phyloP scores from a whole-genome alignment of 2,888 invertebrate species.

The Scaptomyza caliginosa region DNA sequence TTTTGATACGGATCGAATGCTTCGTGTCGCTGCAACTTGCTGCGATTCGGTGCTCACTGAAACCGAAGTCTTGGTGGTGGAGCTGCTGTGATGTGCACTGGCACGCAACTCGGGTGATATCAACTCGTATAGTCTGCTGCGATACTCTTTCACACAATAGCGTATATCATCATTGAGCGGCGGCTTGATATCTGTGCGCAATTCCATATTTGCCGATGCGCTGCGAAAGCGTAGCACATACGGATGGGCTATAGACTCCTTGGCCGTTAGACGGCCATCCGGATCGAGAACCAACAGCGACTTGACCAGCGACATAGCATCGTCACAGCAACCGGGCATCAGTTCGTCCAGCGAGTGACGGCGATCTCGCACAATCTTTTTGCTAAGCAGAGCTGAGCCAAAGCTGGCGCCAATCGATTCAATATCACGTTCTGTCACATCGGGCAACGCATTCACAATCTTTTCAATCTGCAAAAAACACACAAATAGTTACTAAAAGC shows the following conservation, averaged over 20 bases:
- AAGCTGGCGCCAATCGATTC: slow-evolving; percentile 89
- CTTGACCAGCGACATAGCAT: slow-evolving; percentile 92
- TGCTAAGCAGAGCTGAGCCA: slow-evolving; percentile 89
- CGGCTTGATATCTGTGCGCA: slow-evolving; percentile 88
- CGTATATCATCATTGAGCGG: slow-evolving; percentile 95
- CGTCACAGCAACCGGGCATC: slow-evolving; percentile 88
- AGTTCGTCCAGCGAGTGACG: slow-evolving; percentile 85
- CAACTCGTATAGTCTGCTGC: slow-evolving; percentile 94
- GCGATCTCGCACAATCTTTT: slow-evolving; percentile 85
- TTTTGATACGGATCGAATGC: slow-evolving; percentile 26
- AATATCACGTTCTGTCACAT: slow-evolving; percentile 86
- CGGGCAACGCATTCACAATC: slow-evolving; percentile 80
- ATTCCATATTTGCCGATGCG: slow-evolving; percentile 77
- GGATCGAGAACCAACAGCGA: slow-evolving; percentile 95
- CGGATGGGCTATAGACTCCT: slow-evolving; percentile 92
- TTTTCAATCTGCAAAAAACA: slow-evolving; percentile 84
- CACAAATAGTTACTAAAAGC: not conserved
- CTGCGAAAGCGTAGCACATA: slow-evolving; percentile 88
- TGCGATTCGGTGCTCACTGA: not conserved
- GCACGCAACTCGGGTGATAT: slow-evolving; percentile 82
- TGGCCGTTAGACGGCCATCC: slow-evolving; percentile 92
- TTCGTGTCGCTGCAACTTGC: not conserved
- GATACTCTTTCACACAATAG: slow-evolving; percentile 94
- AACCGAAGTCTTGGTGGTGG: not conserved
- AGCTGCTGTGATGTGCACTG: slow-evolving; percentile 14